Base-by-base conservation (phyloP, 2,888 invertebrate genomes). In the Halocaridina rubra region DNA sequence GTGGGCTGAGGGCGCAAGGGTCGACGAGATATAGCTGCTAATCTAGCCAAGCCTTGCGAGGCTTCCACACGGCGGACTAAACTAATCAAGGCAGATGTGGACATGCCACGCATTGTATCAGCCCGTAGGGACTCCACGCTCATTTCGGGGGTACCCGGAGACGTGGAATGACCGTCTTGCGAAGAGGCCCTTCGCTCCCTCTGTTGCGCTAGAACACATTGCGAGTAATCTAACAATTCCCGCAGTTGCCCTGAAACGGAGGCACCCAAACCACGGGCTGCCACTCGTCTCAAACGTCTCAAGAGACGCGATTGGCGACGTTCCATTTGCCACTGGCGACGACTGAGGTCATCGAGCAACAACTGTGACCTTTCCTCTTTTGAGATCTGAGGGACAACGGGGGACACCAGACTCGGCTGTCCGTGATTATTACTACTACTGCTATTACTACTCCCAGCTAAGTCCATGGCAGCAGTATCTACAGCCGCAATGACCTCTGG, bases 181-280 rank as follows among this genome's bases (percentile, higher is more conserved):
- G 80, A 32, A 46, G 76, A 71, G 19, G 72, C 46, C 67, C 77
- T 32, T 75, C n/a, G 74, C 71, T 59, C 86, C 77, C 69, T 64
- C 61, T 72, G 84, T 30, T 75, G 75, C 29, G 86, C 82, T 10
- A 61, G 84, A 7, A 72, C 76, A 27, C 64, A 80, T 22, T 80
- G 94, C 30, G 95, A 95, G 90, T 94, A 93, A 88, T 95, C 95
- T 88, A 95, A 94, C 80, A 96, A 94, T 4, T 95, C 95, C 27
- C 94, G 93, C 13, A 95, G 93, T 91, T 97, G 96, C 89, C 95
- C 94, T 77, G 95, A 94, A 30, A 94, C 92, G 90, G 96, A 96
- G 87, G 94, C 94, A 4, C 96, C 95, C 90, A 96, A 93, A 46
- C 94, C 92, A 78, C 94, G 93, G 0, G 94, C 93, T 90, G 97